A percentile compares a stretch with the other conserved stretches of the same genome.
phyloP scores from a whole-genome alignment of 2,797 vertebrate species.

The Tinamus major region DNA sequence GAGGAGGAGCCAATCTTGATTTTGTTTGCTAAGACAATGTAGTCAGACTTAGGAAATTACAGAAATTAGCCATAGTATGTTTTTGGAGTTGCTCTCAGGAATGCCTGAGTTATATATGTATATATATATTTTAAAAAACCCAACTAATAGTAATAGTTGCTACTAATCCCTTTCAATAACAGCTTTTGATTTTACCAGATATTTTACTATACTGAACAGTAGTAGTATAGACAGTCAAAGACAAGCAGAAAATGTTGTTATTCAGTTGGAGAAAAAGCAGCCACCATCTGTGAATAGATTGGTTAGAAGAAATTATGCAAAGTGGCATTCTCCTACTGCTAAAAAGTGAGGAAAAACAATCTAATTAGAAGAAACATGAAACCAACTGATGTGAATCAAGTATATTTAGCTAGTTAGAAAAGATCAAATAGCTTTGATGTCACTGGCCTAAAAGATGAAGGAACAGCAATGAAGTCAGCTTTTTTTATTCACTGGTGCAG shows the following conservation, averaged over 20 bases:
- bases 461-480: conserved; percentile 23
- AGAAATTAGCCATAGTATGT: neutral
- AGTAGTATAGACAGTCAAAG: neutral
- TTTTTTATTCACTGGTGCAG: conserved; percentile 39
- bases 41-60: neutral
- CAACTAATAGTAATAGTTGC: too few relatives aligned
- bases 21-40: neutral
- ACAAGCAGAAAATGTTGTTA: neutral
- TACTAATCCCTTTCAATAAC: neutral
- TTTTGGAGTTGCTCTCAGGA: neutral
- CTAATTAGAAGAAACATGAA: neutral
- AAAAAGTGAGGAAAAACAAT: neutral
- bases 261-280: neutral
- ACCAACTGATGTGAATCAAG: neutral
- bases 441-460: conserved; percentile 5
- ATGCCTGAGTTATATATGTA: too few relatives aligned
- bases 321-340: neutral
- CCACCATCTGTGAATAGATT: neutral
- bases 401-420: neutral
- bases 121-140: too few relatives aligned
- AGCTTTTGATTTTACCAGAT: neutral
- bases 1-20: neutral
- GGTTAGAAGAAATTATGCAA: neutral
- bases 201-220: neutral
- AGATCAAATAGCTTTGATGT: conserved; percentile 6